Conservation (phyloP, 64 coral and sea anemone species). For the Porites lutea region DNA sequence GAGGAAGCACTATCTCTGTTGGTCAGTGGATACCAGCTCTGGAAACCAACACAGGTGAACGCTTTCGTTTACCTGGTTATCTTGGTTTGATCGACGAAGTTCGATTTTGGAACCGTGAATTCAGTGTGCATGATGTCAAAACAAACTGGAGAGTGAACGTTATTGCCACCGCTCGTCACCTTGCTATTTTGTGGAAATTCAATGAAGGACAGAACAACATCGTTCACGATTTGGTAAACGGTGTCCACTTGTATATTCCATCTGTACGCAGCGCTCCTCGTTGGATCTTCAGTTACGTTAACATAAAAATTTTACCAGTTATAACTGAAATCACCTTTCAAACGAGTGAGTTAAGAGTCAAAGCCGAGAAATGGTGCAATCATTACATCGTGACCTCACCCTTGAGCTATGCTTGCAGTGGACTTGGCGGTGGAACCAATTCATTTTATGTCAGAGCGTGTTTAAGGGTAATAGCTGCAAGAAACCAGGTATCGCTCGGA, state of each 20-base stretch:
- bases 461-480: slow-evolving; percentile 54
- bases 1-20: slow-evolving; percentile 71
- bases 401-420: slow-evolving; percentile 39
- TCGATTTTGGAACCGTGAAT: slow-evolving; percentile 89
- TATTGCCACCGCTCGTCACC: slow-evolving; percentile 34
- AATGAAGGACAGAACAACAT: slow-evolving; percentile 89
- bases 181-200: slow-evolving; percentile 97
- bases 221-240: slow-evolving; percentile 73
- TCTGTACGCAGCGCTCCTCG: slow-evolving; percentile 50
- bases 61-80: slow-evolving; percentile 67
- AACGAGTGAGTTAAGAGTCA: slow-evolving; percentile 18
- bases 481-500: slow-evolving; percentile 54
- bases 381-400: slow-evolving; percentile 52
- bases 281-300: slow-evolving; percentile 89
- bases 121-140: slow-evolving; percentile 73
- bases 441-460: slow-evolving; percentile 79
- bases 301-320: slow-evolving; percentile 64
- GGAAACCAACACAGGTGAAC: slow-evolving; percentile 37
- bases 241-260: slow-evolving; percentile 83
- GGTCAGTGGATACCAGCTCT: slow-evolving; percentile 95
- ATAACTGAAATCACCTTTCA: slow-evolving; percentile 50
- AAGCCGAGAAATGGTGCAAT: slow-evolving; percentile 76
- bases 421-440: slow-evolving; percentile 49
- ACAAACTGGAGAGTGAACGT: slow-evolving; percentile 80
- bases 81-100: slow-evolving; percentile 90